Evolutionary conservation across 2,113 vertebrate species (phyloP).

Genomic region (Oreochromis tanganicae): DNA sequence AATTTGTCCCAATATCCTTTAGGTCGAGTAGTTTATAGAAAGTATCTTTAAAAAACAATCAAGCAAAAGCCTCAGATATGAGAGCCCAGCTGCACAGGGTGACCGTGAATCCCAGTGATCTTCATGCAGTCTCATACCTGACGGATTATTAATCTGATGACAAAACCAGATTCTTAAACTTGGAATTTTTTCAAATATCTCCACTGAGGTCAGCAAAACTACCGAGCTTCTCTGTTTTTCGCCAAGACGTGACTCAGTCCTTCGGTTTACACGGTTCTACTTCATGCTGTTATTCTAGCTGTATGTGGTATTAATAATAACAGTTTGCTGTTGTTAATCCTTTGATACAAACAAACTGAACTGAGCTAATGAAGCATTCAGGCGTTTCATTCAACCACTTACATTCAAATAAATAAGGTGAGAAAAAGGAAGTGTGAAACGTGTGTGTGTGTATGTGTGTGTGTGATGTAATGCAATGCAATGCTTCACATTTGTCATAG

Average conservation of each 20-base stretch:
- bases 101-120: background rate
- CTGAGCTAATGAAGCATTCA: background rate
- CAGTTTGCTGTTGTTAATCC: background rate
- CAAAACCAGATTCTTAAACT: background rate
- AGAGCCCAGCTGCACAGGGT: rapidly evolving
- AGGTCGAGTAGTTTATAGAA: background rate
- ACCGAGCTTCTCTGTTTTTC: background rate
- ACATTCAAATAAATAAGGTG: background rate
- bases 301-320: background rate
- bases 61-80: background rate
- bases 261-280: background rate
- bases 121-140: background rate
- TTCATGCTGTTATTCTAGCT: background rate
- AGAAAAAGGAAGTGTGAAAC: background rate
- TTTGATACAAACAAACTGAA: background rate
- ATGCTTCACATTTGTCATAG: background rate
- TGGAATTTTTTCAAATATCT: background rate
- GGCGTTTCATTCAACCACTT: no score
- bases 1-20: background rate
- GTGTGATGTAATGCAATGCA: background rate
- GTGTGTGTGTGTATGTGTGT: background rate
- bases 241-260: rapidly evolving
- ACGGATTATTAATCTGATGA: background rate
- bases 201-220: background rate
- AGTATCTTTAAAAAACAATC: background rate